These are phyloP conservation scores for Trissoscelio sp. DNA, from an alignment of 2,888 invertebrate species.

Conservation along the genomic window DNA sequence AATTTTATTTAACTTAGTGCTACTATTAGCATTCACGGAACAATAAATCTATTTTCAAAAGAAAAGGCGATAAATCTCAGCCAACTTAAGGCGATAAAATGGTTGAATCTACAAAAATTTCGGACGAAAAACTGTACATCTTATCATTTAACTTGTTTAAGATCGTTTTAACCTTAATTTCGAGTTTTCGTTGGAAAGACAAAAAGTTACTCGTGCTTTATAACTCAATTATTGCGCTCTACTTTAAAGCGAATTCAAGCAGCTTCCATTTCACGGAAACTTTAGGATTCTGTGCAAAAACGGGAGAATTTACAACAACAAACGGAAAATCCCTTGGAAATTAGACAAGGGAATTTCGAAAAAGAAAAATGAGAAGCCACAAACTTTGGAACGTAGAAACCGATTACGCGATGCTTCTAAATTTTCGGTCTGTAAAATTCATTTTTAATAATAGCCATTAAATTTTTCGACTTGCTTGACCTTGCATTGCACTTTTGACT, in stretches of 20 bases:
- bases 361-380: too few species aligned
- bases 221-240: not conserved
- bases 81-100: not conserved
- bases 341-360: not conserved
- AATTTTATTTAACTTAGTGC: not conserved
- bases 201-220: constrained; percentile 7
- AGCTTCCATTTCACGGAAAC: not conserved
- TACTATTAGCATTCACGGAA: not conserved
- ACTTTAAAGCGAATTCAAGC: not conserved
- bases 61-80: not conserved
- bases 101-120: not conserved
- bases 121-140: not conserved
- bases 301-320: not conserved
- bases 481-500: not conserved
- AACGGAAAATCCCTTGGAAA: not conserved
- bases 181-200: not conserved
- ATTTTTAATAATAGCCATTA: not conserved
- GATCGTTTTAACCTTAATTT: not conserved
- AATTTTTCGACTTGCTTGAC: not conserved
- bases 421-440: not conserved
- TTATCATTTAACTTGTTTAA: constrained; percentile 1
- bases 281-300: not conserved
- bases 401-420: not conserved
- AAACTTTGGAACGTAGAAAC: too few species aligned
- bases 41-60: not conserved